Evolutionary conservation across 2,113 vertebrate species (phyloP).

Genomic region (Genyomyrus donnyi): DNA sequence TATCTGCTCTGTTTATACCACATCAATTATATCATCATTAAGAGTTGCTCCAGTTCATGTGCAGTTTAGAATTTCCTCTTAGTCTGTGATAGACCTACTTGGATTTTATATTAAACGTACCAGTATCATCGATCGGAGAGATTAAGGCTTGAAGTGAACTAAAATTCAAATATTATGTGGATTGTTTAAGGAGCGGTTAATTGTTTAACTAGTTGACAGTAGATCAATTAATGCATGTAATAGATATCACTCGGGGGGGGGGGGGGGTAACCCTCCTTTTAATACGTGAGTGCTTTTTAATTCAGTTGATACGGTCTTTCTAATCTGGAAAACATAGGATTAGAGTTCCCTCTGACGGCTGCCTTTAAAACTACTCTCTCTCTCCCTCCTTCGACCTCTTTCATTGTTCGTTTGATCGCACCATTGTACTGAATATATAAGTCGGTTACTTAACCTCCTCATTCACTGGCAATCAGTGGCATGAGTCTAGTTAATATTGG

Average conservation of each 20-base stretch:
- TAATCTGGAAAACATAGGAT: slow-evolving; percentile 39
- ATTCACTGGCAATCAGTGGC: not conserved
- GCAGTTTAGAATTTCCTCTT: not conserved
- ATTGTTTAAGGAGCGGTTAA: not conserved
- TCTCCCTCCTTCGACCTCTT: not conserved
- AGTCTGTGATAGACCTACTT: not conserved
- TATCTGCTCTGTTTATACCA: not conserved
- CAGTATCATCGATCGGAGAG: not conserved
- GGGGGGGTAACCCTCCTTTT: not conserved
- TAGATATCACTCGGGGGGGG: not conserved
- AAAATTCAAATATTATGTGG: not conserved
- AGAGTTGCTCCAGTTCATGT: not conserved
- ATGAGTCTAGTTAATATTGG: not conserved
- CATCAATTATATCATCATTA: not conserved
- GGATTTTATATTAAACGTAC: not conserved
- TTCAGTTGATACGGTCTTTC: not conserved
- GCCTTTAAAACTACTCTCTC: slow-evolving; percentile 24
- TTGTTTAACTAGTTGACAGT: not conserved
- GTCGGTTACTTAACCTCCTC: not conserved
- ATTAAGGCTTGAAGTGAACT: not conserved
- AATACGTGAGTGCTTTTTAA: not conserved
- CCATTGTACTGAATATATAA: not conserved
- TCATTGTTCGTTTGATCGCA: not conserved
- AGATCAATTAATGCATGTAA: not conserved
- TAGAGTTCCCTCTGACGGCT: slow-evolving; percentile 61